phyloP scores from a whole-genome alignment of 64 coral and sea anemone genomes.

The Platygyra sinensis region DNA sequence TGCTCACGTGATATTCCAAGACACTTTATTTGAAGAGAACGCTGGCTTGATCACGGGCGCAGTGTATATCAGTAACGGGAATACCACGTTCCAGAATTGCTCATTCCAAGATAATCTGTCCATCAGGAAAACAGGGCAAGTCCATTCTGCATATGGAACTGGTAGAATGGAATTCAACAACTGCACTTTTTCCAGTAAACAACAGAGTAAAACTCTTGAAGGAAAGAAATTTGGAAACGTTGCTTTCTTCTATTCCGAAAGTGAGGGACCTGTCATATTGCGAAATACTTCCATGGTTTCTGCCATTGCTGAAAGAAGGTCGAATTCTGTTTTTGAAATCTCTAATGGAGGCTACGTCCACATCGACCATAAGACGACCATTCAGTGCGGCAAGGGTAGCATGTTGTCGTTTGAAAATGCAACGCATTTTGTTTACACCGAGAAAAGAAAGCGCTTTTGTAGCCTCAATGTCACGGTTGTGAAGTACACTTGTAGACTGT shows the following conservation, averaged over 20 bases:
- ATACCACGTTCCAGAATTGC: conserved; percentile 17
- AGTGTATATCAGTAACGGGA: conserved; percentile 40
- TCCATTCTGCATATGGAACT: conserved; percentile 41
- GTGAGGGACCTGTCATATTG: conserved; percentile 17
- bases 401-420: conserved; percentile 36
- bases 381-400: conserved; percentile 45
- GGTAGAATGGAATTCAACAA: conserved; percentile 23
- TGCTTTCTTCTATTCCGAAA: conserved; percentile 48
- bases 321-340: conserved; percentile 16
- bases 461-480: conserved; percentile 30
- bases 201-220: background rate
- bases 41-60: background rate
- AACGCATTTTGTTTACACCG: conserved; percentile 1
- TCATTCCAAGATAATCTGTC: conserved; percentile 58
- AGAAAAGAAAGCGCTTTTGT: conserved; percentile 18
- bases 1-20: conserved; percentile 34
- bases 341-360: conserved; percentile 24
- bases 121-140: background rate
- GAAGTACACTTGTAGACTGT: conserved; percentile 39
- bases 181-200: conserved; percentile 20
- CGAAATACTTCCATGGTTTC: conserved; percentile 48
- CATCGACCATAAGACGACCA: conserved; percentile 37
- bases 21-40: conserved; percentile 43
- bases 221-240: background rate
- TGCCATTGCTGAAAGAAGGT: background rate